These are phyloP conservation scores for Eolophus roseicapilla DNA, from an alignment of 2,113 vertebrate genomes.

Conservation along the genomic window DNA sequence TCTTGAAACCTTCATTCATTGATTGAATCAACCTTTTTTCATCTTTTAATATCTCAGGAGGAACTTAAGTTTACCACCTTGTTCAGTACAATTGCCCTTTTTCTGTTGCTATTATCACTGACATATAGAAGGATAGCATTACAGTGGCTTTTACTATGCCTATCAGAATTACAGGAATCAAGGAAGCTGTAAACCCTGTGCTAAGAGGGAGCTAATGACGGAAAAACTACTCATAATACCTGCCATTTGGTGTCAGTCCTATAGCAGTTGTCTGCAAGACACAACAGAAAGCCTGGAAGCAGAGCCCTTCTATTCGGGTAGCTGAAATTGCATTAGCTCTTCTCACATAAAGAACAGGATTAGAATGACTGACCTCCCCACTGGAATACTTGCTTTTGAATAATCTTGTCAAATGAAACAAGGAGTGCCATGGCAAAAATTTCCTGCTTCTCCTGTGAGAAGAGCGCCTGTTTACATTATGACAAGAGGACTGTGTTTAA, in stretches of 20 bases:
- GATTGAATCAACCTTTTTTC: neutral
- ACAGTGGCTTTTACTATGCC: neutral
- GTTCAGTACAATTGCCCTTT: neutral
- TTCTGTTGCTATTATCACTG: neutral
- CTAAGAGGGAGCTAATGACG: neutral
- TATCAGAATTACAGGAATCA: neutral
- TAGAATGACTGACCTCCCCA: slow-evolving; percentile 36
- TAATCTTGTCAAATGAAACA: slow-evolving; percentile 51
- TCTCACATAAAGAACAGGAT: slow-evolving; percentile 27
- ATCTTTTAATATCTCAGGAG: neutral
- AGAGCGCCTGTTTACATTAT: neutral
- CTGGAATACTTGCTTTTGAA: slow-evolving; percentile 50
- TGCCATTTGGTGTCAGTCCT: slow-evolving; percentile 1
- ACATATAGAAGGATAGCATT: neutral
- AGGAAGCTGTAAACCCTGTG: neutral
- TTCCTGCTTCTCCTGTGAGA: neutral
- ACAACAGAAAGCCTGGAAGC: slow-evolving; percentile 60
- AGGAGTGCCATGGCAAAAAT: slow-evolving; percentile 40
- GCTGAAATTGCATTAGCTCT: slow-evolving; percentile 45
- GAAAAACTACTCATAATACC: slow-evolving; percentile 16
- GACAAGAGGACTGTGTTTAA: slow-evolving; percentile 32
- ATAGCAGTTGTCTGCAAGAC: neutral
- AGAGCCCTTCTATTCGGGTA: neutral
- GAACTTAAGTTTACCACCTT: neutral
- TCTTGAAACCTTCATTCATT: neutral